Evolutionary conservation across 37 sponge, comb jelly and placozoan genomes (phyloP).

Genomic region (Spongilla lacustris): DNA sequence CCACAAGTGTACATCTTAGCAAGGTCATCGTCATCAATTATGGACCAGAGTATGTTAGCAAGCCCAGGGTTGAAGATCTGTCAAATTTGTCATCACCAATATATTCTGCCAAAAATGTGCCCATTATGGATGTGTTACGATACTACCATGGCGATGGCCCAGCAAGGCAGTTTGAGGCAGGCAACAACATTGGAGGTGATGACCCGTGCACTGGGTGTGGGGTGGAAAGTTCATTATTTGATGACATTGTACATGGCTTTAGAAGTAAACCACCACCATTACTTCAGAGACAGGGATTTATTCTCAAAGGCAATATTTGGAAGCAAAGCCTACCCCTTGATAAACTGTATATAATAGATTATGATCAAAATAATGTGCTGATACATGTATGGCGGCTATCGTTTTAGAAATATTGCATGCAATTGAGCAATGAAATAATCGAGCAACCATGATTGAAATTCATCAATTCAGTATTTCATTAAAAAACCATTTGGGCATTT

Average conservation of each 20-base stretch:
- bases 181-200: slow-evolving; percentile 27
- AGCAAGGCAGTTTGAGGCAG: slow-evolving; percentile 37
- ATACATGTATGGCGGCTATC: too few relatives aligned
- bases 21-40: neutral
- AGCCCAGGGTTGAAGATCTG: neutral
- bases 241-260: slow-evolving; percentile 13
- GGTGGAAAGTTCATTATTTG: slow-evolving; percentile 14
- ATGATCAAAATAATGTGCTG: too few relatives aligned
- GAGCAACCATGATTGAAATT: too few relatives aligned
- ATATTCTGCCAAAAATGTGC: neutral
- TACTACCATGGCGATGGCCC: slow-evolving; percentile 40
- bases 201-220: slow-evolving; percentile 26
- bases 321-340: neutral
- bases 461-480: too few relatives aligned
- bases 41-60: neutral
- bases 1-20: slow-evolving; percentile 27
- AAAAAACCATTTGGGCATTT: too few relatives aligned
- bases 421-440: too few relatives aligned
- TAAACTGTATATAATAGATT: too few relatives aligned
- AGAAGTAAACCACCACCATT: neutral
- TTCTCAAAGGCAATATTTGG: slow-evolving; percentile 9
- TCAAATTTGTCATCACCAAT: neutral
- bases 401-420: too few relatives aligned
- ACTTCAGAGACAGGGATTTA: slow-evolving; percentile 13
- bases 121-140: neutral